Percentiles rank a stretch among this genome's conserved stretches.
These are phyloP conservation scores for Notoglanidium macrostoma DNA, from an alignment of 2,797 vertebrate genomes.

Conservation along the genomic window DNA sequence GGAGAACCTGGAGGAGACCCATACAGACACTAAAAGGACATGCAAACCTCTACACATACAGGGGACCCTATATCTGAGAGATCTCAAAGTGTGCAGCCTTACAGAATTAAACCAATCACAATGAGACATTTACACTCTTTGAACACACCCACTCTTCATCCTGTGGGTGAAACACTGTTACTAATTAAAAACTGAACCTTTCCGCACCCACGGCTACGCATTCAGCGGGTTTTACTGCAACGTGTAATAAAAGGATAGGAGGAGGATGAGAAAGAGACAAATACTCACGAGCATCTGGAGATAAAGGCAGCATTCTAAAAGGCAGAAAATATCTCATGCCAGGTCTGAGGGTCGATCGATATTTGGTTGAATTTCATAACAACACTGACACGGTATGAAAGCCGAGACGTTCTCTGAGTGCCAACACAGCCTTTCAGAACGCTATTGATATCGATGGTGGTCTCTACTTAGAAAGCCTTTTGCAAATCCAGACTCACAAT, in stretches of 20 bases:
- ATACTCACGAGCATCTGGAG: background rate
- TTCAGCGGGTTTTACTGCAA: background rate
- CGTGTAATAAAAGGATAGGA: background rate
- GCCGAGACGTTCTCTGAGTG: background rate
- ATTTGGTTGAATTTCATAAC: background rate
- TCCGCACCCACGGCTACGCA: background rate
- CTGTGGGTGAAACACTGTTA: background rate
- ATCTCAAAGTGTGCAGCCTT: background rate
- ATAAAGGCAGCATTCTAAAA: background rate
- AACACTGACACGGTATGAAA: background rate
- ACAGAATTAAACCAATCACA: background rate
- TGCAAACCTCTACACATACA: background rate
- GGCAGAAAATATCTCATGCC: background rate
- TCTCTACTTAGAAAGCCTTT: background rate
- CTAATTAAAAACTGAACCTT: background rate
- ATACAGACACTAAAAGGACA: background rate
- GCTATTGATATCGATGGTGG: background rate
- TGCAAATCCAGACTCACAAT: background rate
- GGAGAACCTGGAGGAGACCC: background rate
- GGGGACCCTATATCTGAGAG: background rate
- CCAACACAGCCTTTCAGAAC: background rate
- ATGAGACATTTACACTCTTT: background rate
- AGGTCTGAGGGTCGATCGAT: background rate
- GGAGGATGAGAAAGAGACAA: background rate
- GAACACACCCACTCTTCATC: background rate